phyloP scores from a whole-genome alignment of 2,888 invertebrate species.

The Agapetus fuscipes region DNA sequence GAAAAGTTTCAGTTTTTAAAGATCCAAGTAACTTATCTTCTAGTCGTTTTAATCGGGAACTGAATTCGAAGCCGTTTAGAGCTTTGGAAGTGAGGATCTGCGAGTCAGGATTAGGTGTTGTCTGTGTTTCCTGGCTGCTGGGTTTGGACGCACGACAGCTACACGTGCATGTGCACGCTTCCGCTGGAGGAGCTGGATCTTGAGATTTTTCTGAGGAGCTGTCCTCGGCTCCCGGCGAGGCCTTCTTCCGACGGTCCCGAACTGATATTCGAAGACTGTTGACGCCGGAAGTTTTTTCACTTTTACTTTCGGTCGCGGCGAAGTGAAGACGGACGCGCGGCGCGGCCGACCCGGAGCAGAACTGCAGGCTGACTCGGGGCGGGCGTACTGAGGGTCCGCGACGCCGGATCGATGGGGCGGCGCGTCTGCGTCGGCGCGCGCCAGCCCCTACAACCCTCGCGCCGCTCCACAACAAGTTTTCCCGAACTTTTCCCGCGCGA shows the following conservation, averaged over 20 bases:
- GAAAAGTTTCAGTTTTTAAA: no score
- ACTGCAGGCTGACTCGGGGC: constrained; percentile 28
- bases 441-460: constrained; percentile 4
- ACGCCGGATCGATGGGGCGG: constrained; percentile 29
- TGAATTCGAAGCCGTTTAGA: constrained; percentile 34
- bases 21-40: constrained; percentile 30
- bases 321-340: constrained; percentile 21
- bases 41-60: constrained; percentile 39
- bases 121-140: no score
- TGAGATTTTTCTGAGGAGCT: background rate
- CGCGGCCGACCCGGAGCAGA: constrained; percentile 24
- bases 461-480: constrained; percentile 2
- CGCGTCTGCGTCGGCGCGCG: constrained; percentile 31
- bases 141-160: background rate
- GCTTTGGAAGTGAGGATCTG: constrained; percentile 26
- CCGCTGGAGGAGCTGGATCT: background rate
- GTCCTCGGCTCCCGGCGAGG: constrained; percentile 3
- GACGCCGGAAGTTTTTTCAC: constrained; percentile 11
- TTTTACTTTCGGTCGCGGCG: constrained; percentile 9
- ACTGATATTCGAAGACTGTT: background rate
- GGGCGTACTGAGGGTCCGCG: constrained; percentile 27
- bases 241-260: constrained; percentile 19
- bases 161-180: background rate
- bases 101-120: background rate
- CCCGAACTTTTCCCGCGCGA: constrained; percentile 11